These are phyloP conservation scores for Zaprionus ornatus DNA, from an alignment of 1,140 invertebrate species.

Conservation along the genomic window DNA sequence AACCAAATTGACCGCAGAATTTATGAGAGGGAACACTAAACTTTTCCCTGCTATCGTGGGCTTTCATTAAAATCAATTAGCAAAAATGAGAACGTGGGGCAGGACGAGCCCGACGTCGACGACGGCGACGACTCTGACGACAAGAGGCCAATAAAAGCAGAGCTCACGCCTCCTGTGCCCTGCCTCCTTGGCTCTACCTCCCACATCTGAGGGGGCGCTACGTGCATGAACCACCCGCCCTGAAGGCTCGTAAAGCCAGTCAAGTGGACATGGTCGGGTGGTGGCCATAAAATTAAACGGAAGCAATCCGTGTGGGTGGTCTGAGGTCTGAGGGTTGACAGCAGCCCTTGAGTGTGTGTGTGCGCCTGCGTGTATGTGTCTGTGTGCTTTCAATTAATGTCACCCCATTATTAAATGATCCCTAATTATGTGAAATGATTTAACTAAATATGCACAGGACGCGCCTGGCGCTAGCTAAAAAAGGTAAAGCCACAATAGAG, in stretches of 20 bases:
- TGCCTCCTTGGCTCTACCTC: slow-evolving; percentile 11
- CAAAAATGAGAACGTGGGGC: slow-evolving; percentile 56
- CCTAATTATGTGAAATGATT: slow-evolving; percentile 84
- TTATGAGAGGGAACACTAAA: slow-evolving; percentile 56
- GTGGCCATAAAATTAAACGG: slow-evolving; percentile 77
- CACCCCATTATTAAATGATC: slow-evolving; percentile 84
- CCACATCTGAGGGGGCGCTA: background rate
- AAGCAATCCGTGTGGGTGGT: slow-evolving; percentile 40
- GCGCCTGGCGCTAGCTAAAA: slow-evolving; percentile 40
- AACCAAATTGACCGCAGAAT: slow-evolving; percentile 80
- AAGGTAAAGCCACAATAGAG: slow-evolving; percentile 62
- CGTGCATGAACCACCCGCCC: slow-evolving; percentile 4
- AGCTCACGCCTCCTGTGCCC: slow-evolving; percentile 45
- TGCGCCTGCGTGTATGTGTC: slow-evolving; percentile 17
- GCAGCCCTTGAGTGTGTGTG: slow-evolving; percentile 25
- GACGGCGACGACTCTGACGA: slow-evolving; percentile 17
- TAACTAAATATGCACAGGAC: slow-evolving; percentile 75
- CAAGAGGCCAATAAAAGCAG: slow-evolving; percentile 73
- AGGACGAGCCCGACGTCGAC: slow-evolving; percentile 19
- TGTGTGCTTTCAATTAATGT: slow-evolving; percentile 81
- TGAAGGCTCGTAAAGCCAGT: slow-evolving; percentile 67
- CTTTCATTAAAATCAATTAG: slow-evolving; percentile 82
- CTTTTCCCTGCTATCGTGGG: slow-evolving; percentile 44
- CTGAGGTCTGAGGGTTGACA: slow-evolving; percentile 23
- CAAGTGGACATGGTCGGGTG: slow-evolving; percentile 70